A percentile compares a stretch with the other conserved stretches of the same genome.
phyloP scores from a whole-genome alignment of 2,113 vertebrate species.

The Columbina picui region DNA sequence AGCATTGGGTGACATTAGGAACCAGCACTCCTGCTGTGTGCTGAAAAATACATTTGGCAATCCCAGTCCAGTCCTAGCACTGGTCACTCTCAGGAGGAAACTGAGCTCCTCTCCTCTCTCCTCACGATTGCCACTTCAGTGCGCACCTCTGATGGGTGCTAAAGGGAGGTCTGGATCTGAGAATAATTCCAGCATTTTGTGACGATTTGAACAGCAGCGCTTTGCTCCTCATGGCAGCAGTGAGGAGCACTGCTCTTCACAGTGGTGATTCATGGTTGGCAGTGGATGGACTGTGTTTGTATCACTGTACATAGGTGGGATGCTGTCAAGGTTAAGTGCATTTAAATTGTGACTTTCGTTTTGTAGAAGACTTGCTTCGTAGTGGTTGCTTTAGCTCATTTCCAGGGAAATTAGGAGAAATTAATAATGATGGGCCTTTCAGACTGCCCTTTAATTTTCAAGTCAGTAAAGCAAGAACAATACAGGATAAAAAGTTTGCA shows the following conservation, averaged over 20 bases:
- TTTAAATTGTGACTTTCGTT: not conserved
- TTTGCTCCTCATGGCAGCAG: not conserved
- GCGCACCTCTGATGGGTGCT: not conserved
- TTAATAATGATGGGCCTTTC: not conserved
- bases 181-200: not conserved
- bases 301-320: accelerated
- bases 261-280: not conserved
- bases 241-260: not conserved
- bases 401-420: not conserved
- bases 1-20: not conserved
- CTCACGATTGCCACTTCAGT: not conserved
- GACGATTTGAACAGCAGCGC: too few relatives aligned
- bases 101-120: not conserved
- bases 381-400: not conserved
- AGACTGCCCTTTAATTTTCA: not conserved
- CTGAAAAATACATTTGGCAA: not conserved
- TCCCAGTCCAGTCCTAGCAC: accelerated
- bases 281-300: not conserved
- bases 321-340: not conserved
- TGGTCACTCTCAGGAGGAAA: accelerated
- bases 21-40: accelerated
- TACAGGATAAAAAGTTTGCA: not conserved
- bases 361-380: not conserved
- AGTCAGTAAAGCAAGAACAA: not conserved
- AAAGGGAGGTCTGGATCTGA: too few relatives aligned